These are phyloP conservation scores for Arbacia lixula DNA, from an alignment of 53 echinoderm and acorn worm genomes.

Conservation along the genomic window DNA sequence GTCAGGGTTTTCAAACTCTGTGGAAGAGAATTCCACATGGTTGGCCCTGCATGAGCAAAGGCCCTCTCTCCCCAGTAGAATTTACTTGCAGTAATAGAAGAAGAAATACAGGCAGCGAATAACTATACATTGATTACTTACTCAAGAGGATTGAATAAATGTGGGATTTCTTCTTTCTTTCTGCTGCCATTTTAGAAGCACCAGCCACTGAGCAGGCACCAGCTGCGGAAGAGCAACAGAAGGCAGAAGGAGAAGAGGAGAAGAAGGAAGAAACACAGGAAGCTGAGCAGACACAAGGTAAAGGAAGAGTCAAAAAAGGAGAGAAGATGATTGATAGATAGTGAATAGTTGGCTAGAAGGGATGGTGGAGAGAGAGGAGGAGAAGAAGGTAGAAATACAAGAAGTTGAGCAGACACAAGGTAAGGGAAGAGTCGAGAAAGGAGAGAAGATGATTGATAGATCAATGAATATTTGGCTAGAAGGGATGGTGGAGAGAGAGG, in stretches of 20 bases:
- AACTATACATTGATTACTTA: no score
- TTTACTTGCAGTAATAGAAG: no score
- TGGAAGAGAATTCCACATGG: no score
- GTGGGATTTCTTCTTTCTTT: no score
- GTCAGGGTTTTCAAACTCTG: no score
- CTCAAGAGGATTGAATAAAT: no score
- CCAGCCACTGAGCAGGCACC: conserved; percentile 36
- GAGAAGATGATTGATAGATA: background rate
- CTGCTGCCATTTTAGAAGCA: conserved; percentile 1
- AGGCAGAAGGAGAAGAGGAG: conserved; percentile 49
- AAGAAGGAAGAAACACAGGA: conserved; percentile 30
- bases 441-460: background rate
- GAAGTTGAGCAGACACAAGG: conserved; percentile 52
- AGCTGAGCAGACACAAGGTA: conserved; percentile 54
- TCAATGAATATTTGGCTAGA: background rate
- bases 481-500: background rate
- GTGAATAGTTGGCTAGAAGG: background rate
- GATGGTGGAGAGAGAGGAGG: background rate
- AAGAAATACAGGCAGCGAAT: no score
- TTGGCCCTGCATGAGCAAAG: no score
- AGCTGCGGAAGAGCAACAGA: conserved; percentile 48
- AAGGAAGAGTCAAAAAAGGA: background rate
- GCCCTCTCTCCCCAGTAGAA: no score
- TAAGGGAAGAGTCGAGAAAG: background rate
- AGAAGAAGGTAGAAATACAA: background rate